phyloP scores from a whole-genome alignment of 2,888 invertebrate species.

The Ichneumoninae sp. region DNA sequence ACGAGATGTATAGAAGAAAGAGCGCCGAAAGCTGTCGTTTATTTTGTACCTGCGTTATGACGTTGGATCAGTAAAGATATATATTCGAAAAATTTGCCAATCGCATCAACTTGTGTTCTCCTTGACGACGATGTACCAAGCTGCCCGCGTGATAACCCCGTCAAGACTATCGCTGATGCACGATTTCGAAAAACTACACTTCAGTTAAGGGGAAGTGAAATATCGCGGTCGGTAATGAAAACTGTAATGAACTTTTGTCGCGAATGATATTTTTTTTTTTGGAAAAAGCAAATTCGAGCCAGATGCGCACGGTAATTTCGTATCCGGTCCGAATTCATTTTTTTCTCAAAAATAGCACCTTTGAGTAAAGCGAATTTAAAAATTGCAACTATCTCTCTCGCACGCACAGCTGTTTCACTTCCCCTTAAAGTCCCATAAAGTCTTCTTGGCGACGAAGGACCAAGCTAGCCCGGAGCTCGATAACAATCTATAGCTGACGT shows the following conservation, averaged over 20 bases:
- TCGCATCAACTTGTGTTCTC: not conserved
- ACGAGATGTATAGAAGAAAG: conserved; percentile 12
- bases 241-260: too few relatives aligned
- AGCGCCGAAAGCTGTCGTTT: conserved; percentile 19
- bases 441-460: not conserved
- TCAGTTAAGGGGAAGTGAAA: conserved; percentile 26
- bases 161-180: not conserved
- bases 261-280: too few relatives aligned
- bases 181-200: conserved; percentile 43
- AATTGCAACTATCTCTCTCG: too few relatives aligned
- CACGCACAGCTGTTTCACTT: too few relatives aligned
- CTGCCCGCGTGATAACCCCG: not conserved
- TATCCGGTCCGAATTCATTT: too few relatives aligned
- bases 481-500: conserved; percentile 1
- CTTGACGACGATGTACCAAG: not conserved
- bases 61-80: conserved; percentile 31
- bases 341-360: too few relatives aligned
- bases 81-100: conserved; percentile 27
- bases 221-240: too few relatives aligned
- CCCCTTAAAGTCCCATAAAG: too few relatives aligned
- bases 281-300: too few relatives aligned
- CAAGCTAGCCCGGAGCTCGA: not conserved
- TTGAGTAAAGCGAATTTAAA: too few relatives aligned
- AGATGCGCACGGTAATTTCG: too few relatives aligned
- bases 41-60: conserved; percentile 51